Evolutionary conservation across 2,797 vertebrate genomes (phyloP).

Genomic region (Cuculus canorus): DNA sequence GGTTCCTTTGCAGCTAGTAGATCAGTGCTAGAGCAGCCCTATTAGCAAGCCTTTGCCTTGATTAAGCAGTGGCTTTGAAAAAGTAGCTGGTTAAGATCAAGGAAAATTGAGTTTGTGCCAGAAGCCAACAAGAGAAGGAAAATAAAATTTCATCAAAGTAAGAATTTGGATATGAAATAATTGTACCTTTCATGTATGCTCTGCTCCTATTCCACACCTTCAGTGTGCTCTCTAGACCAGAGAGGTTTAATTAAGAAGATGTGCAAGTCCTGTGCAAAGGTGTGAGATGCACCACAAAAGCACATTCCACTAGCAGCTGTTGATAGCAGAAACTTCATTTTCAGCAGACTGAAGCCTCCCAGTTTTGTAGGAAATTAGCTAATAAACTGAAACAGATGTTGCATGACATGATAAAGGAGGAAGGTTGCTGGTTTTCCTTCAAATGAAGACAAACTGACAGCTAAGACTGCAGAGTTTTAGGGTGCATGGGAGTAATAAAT

Average conservation of each 20-base stretch:
- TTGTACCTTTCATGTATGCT: not conserved
- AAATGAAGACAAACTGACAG: constrained; percentile 2
- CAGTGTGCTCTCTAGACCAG: not conserved
- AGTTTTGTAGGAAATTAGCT: constrained; percentile 4
- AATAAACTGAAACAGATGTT: constrained; percentile 56
- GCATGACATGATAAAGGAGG: not conserved
- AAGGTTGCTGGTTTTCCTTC: not conserved
- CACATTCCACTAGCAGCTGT: constrained; percentile 8
- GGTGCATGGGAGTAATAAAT: not conserved
- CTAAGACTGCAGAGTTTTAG: not conserved
- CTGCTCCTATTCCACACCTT: not conserved
- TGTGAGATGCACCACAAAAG: not conserved
- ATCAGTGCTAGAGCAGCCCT: not conserved
- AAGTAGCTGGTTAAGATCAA: not conserved
- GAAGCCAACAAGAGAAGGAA: not conserved
- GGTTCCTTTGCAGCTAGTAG: not conserved
- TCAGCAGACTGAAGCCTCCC: not conserved
- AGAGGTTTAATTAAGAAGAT: constrained; percentile 15
- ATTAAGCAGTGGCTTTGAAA: not conserved
- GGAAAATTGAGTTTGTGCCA: not conserved
- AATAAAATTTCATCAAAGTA: not conserved
- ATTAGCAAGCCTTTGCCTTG: not conserved
- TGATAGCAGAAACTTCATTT: constrained; percentile 25
- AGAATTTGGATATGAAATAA: not conserved
- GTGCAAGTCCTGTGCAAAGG: not conserved